Evolutionary conservation across 2,113 vertebrate species (phyloP).

Genomic region (Oryzias woworae): DNA sequence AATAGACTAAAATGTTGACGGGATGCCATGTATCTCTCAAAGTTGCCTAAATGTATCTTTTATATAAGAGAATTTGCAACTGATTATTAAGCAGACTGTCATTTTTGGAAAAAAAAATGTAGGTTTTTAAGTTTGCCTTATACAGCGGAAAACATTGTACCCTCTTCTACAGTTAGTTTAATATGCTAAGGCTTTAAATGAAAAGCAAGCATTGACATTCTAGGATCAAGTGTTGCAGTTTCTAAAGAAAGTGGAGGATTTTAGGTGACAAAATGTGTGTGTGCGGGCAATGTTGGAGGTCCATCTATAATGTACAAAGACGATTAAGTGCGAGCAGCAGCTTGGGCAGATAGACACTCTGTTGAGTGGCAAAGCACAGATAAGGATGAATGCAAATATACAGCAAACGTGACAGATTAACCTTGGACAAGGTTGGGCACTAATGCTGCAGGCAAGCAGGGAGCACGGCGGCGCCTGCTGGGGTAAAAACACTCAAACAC

Average conservation of each 20-base stretch:
- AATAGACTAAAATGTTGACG: too few relatives aligned
- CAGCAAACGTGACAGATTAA: conserved; percentile 81
- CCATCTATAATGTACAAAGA: conserved; percentile 79
- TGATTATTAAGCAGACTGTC: too few relatives aligned
- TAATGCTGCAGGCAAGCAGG: conserved; percentile 57
- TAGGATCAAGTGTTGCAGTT: conserved; percentile 15
- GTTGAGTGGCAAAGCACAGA: conserved; percentile 76
- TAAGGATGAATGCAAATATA: conserved; percentile 82
- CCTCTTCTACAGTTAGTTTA: conserved; percentile 39
- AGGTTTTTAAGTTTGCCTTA: conserved; percentile 1
- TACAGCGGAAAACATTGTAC: conserved; percentile 40
- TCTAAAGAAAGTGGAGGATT: conserved; percentile 20
- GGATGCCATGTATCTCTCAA: too few relatives aligned
- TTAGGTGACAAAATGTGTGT: conserved; percentile 1
- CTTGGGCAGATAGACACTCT: conserved; percentile 64
- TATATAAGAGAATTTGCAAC: too few relatives aligned
- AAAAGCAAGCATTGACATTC: conserved; percentile 48
- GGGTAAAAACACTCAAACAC: conserved; percentile 36
- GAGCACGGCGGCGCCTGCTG: conserved; percentile 38
- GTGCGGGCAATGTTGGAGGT: conserved; percentile 47
- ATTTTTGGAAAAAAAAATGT: too few relatives aligned
- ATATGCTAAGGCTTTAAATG: conserved; percentile 31
- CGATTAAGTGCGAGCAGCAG: conserved; percentile 73
- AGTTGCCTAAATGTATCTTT: too few relatives aligned
- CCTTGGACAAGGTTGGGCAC: conserved; percentile 78